Conservation (phyloP, 2,888 invertebrate species). For the Tipula confusa region DNA sequence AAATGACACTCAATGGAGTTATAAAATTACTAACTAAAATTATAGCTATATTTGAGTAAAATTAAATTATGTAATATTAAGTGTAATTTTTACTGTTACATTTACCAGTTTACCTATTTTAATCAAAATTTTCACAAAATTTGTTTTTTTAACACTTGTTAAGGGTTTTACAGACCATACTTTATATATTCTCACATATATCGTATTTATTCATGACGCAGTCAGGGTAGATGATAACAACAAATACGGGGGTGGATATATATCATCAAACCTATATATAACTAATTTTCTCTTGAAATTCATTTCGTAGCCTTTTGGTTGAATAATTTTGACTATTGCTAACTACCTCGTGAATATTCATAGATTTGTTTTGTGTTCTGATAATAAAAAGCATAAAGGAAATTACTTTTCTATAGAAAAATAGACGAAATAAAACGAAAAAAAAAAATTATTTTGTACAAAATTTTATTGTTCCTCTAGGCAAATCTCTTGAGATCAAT, state of each 20-base stretch:
- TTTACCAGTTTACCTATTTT: too few relatives aligned
- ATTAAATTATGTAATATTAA: too few relatives aligned
- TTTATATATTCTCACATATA: neutral
- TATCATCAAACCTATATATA: neutral
- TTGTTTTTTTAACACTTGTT: too few relatives aligned
- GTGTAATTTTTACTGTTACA: too few relatives aligned
- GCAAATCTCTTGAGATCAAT: constrained; percentile 20
- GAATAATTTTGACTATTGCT: neutral
- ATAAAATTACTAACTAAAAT: too few relatives aligned
- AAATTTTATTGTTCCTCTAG: neutral
- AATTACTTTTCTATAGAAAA: neutral
- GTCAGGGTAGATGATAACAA: neutral
- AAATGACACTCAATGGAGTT: too few relatives aligned
- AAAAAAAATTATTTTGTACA: neutral
- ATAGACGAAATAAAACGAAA: neutral
- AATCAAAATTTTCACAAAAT: too few relatives aligned
- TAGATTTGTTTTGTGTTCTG: neutral
- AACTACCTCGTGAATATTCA: constrained; percentile 25
- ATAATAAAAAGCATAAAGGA: constrained; percentile 25
- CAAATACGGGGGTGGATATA: too few relatives aligned
- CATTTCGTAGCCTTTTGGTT: neutral
- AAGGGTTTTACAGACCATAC: too few relatives aligned
- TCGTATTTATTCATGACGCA: neutral
- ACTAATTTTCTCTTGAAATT: neutral
- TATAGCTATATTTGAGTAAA: too few relatives aligned